Percentiles rank a stretch among this genome's conserved stretches.
Conservation (phyloP, 1,140 invertebrate genomes). For the Megalonaias nervosa region DNA sequence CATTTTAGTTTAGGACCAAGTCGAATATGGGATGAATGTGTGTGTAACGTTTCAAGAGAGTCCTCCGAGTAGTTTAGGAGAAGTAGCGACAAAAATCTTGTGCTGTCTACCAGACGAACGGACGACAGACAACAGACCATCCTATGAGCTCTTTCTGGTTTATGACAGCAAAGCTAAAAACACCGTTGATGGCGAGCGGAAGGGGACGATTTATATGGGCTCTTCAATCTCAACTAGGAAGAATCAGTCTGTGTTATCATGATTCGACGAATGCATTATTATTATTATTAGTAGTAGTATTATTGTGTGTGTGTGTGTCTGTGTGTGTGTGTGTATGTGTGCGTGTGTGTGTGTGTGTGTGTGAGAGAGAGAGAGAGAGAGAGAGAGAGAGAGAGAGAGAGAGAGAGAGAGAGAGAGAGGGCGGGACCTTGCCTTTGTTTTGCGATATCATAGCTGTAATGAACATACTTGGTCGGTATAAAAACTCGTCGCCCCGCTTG, state of each 20-base stretch:
- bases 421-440: slow-evolving; percentile 9
- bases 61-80: too few species aligned
- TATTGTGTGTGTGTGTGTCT: neutral
- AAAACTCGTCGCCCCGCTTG: slow-evolving; percentile 29
- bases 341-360: too few species aligned
- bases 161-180: neutral
- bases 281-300: neutral
- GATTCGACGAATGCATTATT: neutral
- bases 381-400: too few species aligned
- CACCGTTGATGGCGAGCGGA: neutral
- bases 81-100: too few species aligned
- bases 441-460: neutral
- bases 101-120: too few species aligned
- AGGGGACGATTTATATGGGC: neutral
- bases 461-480: slow-evolving; percentile 22
- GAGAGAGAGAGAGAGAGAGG: neutral
- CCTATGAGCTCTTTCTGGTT: too few species aligned
- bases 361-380: too few species aligned
- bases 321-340: too few species aligned
- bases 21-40: too few species aligned
- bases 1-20: too few species aligned
- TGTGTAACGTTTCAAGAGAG: too few species aligned
- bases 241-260: neutral
- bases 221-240: neutral
- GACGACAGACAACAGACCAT: too few species aligned